Evolutionary conservation across 2,797 vertebrate species (phyloP).

Genomic region (Micropoecilia bifurca): DNA sequence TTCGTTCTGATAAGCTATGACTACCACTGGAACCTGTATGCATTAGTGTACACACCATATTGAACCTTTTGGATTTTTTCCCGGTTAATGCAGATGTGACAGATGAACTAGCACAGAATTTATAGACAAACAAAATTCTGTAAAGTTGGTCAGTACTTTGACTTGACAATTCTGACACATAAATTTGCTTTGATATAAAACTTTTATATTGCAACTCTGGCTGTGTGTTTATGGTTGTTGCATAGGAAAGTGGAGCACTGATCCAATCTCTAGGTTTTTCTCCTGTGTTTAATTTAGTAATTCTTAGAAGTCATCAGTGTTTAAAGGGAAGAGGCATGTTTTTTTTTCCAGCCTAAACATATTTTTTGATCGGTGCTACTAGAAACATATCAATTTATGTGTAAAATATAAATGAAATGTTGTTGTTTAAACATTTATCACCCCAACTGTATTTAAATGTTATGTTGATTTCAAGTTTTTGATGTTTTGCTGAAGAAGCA

Average conservation of each 20-base stretch:
- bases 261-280: neutral
- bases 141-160: neutral
- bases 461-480: neutral
- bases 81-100: too few relatives aligned
- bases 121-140: neutral
- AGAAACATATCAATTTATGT: neutral
- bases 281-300: neutral
- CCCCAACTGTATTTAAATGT: neutral
- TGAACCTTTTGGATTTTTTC: neutral
- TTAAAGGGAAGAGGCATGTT: neutral
- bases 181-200: neutral
- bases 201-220: neutral
- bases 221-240: neutral
- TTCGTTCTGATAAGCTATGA: neutral
- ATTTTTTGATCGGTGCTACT: neutral
- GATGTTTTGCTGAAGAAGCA: neutral
- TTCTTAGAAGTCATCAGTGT: neutral
- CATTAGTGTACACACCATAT: too few relatives aligned
- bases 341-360: neutral
- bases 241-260: neutral
- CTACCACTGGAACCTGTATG: neutral
- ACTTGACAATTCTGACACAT: neutral
- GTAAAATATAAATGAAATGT: neutral
- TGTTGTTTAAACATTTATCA: neutral
- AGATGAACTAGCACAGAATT: neutral